Evolutionary conservation across 2,113 vertebrate species (phyloP), one percentile per base, ranked within the genome.

Genomic region (Arizona elegans): DNA sequence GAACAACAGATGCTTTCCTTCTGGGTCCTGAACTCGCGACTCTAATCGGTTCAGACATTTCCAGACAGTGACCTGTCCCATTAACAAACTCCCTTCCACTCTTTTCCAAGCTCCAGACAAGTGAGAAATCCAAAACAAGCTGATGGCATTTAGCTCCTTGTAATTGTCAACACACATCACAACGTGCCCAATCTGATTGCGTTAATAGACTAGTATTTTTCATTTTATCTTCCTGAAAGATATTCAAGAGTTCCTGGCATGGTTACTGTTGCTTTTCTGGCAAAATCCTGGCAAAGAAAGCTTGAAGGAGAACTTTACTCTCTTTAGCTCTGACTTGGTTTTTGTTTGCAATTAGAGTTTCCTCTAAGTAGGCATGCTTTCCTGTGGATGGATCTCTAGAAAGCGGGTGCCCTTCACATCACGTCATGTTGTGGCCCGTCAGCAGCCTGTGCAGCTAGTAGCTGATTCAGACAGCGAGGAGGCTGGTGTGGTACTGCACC

Each of bases 1-100:
- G 90, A 86, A 89, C 47, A 86, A 43, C 87, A 93, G 87, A 93
- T 85, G 70, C 70, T n/a, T 70, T 87, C 87, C 87, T 93, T 55
- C 93, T 91, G 90, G n/a, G 70, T 50, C 56, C 47, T 89, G 70
- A 86, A 93, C 55, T 50, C 43, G n/a, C 55, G 87, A 91, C 15
- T 15, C 24, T 86, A 91, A 86, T 92, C 87, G 89, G 70, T 58
- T 56, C 8, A 5, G 91, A 91, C 87, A 43, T 89, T 52, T 92
- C 87, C 70, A 86, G 54, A 89, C 87, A 62, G 90, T 86, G 93
- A 62, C 87, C 89, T 86, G 21, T 70, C 43, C 90, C 93, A 55
- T 92, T 92, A 93, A 86, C n/a, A 38, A 90, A 89, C 29, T 52
- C 70, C 55, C 47, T 54, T 89, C 65, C 65, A 29, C 24, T 65